These are phyloP conservation scores for Dioctria rufipes DNA, from an alignment of 2,888 invertebrate species.

Conservation along the genomic window DNA sequence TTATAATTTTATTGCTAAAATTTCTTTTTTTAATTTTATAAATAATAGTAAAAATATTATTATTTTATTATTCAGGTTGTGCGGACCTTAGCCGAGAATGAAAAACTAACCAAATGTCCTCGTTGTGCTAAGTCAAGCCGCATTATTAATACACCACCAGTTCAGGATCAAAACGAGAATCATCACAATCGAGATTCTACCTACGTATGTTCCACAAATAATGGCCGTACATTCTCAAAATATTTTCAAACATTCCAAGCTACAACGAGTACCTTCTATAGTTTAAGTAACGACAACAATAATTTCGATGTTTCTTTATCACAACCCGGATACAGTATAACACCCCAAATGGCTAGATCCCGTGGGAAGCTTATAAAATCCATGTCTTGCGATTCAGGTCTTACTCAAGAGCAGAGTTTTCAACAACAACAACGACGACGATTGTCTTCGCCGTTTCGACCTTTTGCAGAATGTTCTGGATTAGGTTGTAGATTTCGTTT, in stretches of 20 bases:
- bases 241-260: conserved; percentile 49
- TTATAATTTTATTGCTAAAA: conserved; percentile 4
- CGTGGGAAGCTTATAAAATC: conserved; percentile 49
- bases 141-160: conserved; percentile 51
- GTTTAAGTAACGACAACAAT: conserved; percentile 9
- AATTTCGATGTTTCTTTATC: not conserved
- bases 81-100: conserved; percentile 51
- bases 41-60: not conserved
- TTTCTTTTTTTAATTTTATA: not conserved
- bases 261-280: conserved; percentile 20
- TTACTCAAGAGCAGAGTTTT: not conserved
- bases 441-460: not conserved
- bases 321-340: conserved; percentile 2
- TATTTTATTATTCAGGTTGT: conserved; percentile 52
- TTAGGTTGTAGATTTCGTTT: conserved; percentile 64
- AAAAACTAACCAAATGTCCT: conserved; percentile 57
- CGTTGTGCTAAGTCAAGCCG: conserved; percentile 59
- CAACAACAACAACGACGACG: conserved; percentile 10
- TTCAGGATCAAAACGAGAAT: not conserved
- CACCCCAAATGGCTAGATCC: not conserved
- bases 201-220: conserved; percentile 13
- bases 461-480: conserved; percentile 53
- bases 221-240: not conserved
- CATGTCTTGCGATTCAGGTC: conserved; percentile 52
- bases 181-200: conserved; percentile 29